These are phyloP conservation scores for Pinna nobilis DNA, from an alignment of 1,140 invertebrate genomes.

Conservation along the genomic window DNA sequence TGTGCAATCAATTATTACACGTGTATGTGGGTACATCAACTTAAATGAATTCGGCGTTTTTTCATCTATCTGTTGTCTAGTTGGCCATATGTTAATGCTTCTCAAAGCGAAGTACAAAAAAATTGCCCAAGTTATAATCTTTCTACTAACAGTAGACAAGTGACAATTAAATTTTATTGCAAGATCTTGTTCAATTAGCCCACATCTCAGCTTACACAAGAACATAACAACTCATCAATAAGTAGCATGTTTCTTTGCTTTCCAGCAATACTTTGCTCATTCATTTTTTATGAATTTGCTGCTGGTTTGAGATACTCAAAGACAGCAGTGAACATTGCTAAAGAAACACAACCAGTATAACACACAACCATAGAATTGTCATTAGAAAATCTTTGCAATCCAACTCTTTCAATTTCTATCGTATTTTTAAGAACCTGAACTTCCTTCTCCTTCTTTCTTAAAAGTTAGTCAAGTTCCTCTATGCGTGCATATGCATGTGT, in stretches of 20 bases:
- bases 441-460: slow-evolving; percentile 8
- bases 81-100: slow-evolving; percentile 28
- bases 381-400: not conserved
- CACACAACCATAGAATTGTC: not conserved
- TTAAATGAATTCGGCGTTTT: slow-evolving; percentile 76
- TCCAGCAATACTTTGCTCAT: not conserved
- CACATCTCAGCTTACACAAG: slow-evolving; percentile 36
- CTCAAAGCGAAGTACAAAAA: slow-evolving; percentile 40
- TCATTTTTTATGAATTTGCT: not conserved
- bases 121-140: slow-evolving; percentile 51
- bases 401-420: not conserved
- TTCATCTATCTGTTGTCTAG: slow-evolving; percentile 60
- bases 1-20: slow-evolving; percentile 35
- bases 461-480: not conserved
- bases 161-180: slow-evolving; percentile 41
- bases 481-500: not conserved
- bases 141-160: slow-evolving; percentile 36
- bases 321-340: not conserved
- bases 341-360: not conserved
- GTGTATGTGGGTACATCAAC: slow-evolving; percentile 30
- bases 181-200: slow-evolving; percentile 39
- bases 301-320: not conserved
- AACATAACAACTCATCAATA: slow-evolving; percentile 50
- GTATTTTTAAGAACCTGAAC: not conserved
- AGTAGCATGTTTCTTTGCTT: slow-evolving; percentile 16